Evolutionary conservation across 1,140 invertebrate genomes (phyloP), one percentile per base, ranked within the genome.

Genomic region (Drosophila watanabei): DNA sequence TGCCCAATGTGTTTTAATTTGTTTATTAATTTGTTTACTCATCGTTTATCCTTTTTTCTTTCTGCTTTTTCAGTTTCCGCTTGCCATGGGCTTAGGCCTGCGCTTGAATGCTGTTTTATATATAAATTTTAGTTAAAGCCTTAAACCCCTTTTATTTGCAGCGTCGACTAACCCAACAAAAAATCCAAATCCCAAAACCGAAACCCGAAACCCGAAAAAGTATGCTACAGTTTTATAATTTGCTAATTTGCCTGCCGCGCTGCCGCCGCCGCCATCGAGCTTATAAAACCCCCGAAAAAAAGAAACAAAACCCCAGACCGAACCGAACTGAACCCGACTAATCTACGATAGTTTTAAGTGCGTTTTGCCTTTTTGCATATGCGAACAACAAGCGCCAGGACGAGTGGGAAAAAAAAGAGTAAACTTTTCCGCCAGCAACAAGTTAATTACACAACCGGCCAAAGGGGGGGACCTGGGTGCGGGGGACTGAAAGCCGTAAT

Each of bases 341-440:
- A 77, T 76, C 62, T 79, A 79, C 54, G 61, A 66, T 68, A 79
- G 52, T 59, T 72, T 75, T 85, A 89, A 85, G 73, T 85, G 81
- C 51, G 48, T 70, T 80, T 80, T 69, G 46, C 37, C 41, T 54
- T 57, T 79, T 76, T 79, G 75, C 60, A 73, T 88, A 77, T 80
- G 77, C 71, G 52, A 58, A 81, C 30, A 84, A 78, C 85, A 89
- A 46, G 58, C 43, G 48, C 43, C 9, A 52, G 41, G 43, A 41
- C 54, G 32, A 46, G 2, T 30, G 5, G 2, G 7, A 51, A 52
- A 60, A 52, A 57, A 70, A 71, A 56, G 54, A 56, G 54, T 39
- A 63, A 84, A 83, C 76, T 77, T 82, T 83, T 76, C 39, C 63
- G 48, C 60, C 77, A 80, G 80, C 80, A 88, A 80, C 72, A 83